A percentile compares a stretch with the other conserved stretches of the same genome.
phyloP scores from a whole-genome alignment of 2,797 vertebrate species.

The Melanotaenia maccullochi region DNA sequence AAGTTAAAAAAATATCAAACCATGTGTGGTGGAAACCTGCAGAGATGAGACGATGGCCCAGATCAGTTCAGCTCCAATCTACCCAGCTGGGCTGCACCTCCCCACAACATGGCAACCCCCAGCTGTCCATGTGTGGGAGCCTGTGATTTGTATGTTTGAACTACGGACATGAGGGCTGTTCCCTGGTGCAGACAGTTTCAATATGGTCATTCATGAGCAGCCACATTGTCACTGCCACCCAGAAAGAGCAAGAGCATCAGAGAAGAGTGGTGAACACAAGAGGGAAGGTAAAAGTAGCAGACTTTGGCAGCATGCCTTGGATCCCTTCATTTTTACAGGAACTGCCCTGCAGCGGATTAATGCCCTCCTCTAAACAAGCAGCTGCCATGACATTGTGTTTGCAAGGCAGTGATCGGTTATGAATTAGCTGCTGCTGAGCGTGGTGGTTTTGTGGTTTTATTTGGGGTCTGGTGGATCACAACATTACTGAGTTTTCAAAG shows the following conservation, averaged over 20 bases:
- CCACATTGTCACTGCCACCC: constrained; percentile 37
- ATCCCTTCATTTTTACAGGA: constrained; percentile 62
- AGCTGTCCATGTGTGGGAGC: constrained; percentile 11
- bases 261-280: constrained; percentile 17
- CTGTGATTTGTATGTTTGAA: constrained; percentile 55
- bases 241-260: constrained; percentile 23
- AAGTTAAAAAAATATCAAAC: constrained; percentile 17
- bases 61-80: constrained; percentile 38
- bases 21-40: constrained; percentile 36
- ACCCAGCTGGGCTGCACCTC: constrained; percentile 73
- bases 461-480: background rate
- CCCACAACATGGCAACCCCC: constrained; percentile 67
- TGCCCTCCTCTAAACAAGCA: constrained; percentile 58
- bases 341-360: constrained; percentile 61
- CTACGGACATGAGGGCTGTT: constrained; percentile 48
- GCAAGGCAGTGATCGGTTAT: constrained; percentile 20
- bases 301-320: constrained; percentile 61
- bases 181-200: constrained; percentile 50
- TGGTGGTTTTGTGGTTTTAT: background rate
- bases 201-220: constrained; percentile 68
- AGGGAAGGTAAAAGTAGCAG: constrained; percentile 37
- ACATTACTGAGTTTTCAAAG: background rate
- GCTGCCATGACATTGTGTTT: constrained; percentile 52
- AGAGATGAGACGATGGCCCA: constrained; percentile 46
- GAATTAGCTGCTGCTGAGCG: constrained; percentile 44